A percentile compares a stretch with the other conserved stretches of the same genome.
These are phyloP conservation scores for Mycogona germanica DNA, from an alignment of 2,888 invertebrate species.

Conservation along the genomic window DNA sequence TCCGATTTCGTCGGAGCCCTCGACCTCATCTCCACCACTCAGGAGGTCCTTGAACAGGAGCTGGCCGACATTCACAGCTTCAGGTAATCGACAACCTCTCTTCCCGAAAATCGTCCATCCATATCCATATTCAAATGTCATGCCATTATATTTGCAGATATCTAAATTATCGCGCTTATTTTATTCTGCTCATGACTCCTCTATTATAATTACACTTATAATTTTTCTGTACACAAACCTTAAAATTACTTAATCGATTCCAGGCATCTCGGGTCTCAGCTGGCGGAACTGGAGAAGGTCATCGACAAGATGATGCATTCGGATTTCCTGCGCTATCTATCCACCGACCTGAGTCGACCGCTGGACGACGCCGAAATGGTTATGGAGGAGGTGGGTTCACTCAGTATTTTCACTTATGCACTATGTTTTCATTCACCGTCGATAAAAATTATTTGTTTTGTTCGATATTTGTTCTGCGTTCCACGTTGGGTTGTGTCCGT, in stretches of 20 bases:
- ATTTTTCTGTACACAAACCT: too few relatives aligned
- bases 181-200: too few relatives aligned
- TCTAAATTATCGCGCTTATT: too few relatives aligned
- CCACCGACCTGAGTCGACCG: conserved; percentile 80
- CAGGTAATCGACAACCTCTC: conserved; percentile 38
- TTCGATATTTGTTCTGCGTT: too few relatives aligned
- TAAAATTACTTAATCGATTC: conserved; percentile 23
- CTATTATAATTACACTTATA: background rate
- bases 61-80: conserved; percentile 88
- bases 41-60: conserved; percentile 81
- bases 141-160: background rate
- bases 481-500: background rate
- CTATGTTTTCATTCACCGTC: background rate
- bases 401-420: too few relatives aligned
- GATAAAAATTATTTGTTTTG: too few relatives aligned
- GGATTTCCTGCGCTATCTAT: conserved; percentile 85
- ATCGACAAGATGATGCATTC: conserved; percentile 95
- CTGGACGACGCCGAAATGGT: conserved; percentile 46
- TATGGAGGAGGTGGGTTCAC: conserved; percentile 45
- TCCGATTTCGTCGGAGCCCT: conserved; percentile 96
- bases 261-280: conserved; percentile 86
- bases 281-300: conserved; percentile 87
- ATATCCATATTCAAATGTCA: too few relatives aligned
- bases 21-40: conserved; percentile 91
- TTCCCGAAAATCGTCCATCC: too few relatives aligned